Percentiles rank a stretch among this genome's conserved stretches.
Evolutionary conservation across 2,113 vertebrate genomes (phyloP).

Genomic region (Nothocercus nigrocapillus): DNA sequence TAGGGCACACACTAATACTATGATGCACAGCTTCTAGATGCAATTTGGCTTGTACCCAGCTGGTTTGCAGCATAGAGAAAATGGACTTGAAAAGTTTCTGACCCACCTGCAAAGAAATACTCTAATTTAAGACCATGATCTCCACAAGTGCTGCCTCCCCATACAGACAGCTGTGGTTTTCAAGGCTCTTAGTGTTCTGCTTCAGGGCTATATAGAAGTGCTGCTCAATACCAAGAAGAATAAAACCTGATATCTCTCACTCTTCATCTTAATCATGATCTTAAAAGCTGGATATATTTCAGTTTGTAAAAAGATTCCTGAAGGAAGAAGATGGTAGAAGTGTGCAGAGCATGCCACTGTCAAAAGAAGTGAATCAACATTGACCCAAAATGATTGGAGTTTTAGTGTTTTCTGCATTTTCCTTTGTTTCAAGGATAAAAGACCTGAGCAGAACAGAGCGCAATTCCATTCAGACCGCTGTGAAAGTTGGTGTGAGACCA

Average conservation of each 20-base stretch:
- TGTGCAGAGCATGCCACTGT: neutral
- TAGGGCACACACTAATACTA: neutral
- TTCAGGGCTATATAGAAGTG: conserved; percentile 7
- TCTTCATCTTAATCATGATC: neutral
- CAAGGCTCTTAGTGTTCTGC: conserved; percentile 28
- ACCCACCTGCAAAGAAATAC: conserved; percentile 1
- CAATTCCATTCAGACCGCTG: neutral
- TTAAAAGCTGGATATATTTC: neutral
- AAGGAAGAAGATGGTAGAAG: neutral
- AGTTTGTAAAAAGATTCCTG: neutral
- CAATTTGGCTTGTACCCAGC: conserved; percentile 13
- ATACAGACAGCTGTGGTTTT: conserved; percentile 36
- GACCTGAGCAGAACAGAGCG: neutral
- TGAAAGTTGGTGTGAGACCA: conserved; percentile 7
- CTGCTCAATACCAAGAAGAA: neutral
- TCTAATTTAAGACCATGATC: conserved; percentile 22
- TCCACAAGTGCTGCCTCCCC: conserved; percentile 48
- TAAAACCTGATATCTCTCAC: neutral
- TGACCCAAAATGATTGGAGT: neutral
- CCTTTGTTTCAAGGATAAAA: neutral
- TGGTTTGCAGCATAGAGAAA: conserved; percentile 18
- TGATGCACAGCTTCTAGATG: neutral
- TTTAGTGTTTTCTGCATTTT: neutral
- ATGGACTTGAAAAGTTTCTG: conserved; percentile 18
- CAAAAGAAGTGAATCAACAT: neutral